Evolutionary conservation across 2,888 invertebrate genomes (phyloP).

Genomic region (Conchocele bisecta): DNA sequence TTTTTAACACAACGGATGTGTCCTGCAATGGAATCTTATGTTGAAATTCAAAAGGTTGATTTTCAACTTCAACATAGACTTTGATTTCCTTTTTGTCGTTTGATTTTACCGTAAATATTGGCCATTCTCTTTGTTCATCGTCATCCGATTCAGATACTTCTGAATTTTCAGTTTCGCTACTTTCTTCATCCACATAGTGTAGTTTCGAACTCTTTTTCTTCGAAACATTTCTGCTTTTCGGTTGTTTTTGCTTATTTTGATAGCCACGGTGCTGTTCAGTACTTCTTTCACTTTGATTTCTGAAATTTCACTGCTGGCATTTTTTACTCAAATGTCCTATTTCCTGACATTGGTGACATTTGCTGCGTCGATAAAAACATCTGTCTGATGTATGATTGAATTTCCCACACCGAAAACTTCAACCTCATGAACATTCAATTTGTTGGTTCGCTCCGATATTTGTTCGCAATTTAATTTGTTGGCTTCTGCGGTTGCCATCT

Average conservation of each 20-base stretch:
- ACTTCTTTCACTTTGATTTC: too few species aligned
- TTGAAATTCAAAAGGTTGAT: neutral
- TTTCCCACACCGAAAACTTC: conserved; percentile 8
- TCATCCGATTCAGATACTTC: too few species aligned
- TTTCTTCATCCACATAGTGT: neutral
- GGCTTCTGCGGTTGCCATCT: conserved; percentile 16
- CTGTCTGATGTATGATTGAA: neutral
- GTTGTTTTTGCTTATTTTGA: too few species aligned
- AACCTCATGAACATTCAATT: too few species aligned
- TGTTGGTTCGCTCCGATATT: too few species aligned
- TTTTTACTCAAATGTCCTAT: neutral
- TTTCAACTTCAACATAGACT: conserved; percentile 8
- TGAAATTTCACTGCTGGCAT: neutral
- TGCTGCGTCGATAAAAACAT: neutral
- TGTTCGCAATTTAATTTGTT: neutral
- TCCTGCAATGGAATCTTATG: neutral
- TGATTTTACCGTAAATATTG: neutral
- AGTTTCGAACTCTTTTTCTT: conserved; percentile 3
- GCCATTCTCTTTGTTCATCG: neutral
- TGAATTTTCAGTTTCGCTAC: too few species aligned
- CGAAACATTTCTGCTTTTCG: too few species aligned
- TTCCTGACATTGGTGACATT: neutral
- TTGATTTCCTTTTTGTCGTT: neutral
- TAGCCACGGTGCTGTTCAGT: too few species aligned
- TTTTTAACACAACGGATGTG: conserved; percentile 6